Evolutionary conservation across 2,113 vertebrate genomes (phyloP), one percentile per base, ranked within the genome.

Genomic region (Proteles cristata): DNA sequence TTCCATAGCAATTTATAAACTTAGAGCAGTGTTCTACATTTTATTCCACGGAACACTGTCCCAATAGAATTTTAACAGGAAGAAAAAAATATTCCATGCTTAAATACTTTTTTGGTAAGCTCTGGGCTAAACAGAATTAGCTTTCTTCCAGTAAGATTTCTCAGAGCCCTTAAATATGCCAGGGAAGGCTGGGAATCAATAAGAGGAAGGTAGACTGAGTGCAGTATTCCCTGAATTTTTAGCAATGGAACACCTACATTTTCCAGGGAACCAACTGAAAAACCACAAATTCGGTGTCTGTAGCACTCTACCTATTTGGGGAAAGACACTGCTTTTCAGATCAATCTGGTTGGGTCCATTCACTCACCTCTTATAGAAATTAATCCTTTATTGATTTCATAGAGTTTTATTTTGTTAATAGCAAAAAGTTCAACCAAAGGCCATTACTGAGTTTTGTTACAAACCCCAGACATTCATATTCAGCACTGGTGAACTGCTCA

Each of bases 351-450:
- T 68, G 53, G 35, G n/a, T 65, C 74, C 53, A 14, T 95, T 93
- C 69, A 63, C 58, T 84, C 14, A 39, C 8, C 48, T 73, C 90
- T 96, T 76, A 65, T 19, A 96, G 88, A 83, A 80, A 97, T 95
- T 35, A 71, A 91, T 86, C 79, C 39, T 89, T 96, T 33, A 69
- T 79, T 73, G 50, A 39, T 55, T 87, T 91, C 68, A 68, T 53
- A n/a, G 68, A 28, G 68, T 68, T 39, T 69, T 39, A 33, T 94
- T 96, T 88, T 84, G 80, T 68, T 76, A 94, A 58, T 45, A 87
- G n/a, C 39, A 84, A 77, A 66, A 92, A 90, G 97, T 98, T 98
- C 98, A 98, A 96, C 94, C 69, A 88, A 71, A 98, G 97, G 98
- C 95, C 81, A 73, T 80, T 76, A 45, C 80, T 58, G 86, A 92